These are phyloP conservation scores for Flexamia atlantica DNA, from an alignment of 2,888 invertebrate genomes.

Conservation along the genomic window DNA sequence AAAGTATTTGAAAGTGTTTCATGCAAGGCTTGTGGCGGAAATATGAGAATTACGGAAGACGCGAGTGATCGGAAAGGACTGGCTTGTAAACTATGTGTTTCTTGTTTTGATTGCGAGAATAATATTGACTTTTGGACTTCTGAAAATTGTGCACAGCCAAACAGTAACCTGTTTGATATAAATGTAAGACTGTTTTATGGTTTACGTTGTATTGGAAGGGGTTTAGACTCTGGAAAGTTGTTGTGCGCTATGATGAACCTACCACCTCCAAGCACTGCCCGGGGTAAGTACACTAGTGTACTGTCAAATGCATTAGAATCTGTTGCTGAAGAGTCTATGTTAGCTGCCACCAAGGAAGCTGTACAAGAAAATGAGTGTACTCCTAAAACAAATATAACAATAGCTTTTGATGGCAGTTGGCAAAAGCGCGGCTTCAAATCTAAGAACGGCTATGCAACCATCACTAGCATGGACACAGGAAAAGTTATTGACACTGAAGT, in stretches of 20 bases:
- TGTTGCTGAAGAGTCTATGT: conserved; percentile 58
- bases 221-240: conserved; percentile 24
- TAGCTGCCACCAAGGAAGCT: neutral
- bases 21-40: conserved; percentile 53
- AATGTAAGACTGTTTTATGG: conserved; percentile 25
- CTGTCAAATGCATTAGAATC: neutral
- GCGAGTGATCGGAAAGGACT: conserved; percentile 33
- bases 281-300: conserved; percentile 30
- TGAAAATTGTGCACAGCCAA: conserved; percentile 12
- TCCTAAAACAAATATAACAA: too few relatives aligned
- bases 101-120: conserved; percentile 25
- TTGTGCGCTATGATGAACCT: conserved; percentile 56
- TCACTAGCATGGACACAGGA: conserved; percentile 37
- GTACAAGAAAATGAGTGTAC: too few relatives aligned
- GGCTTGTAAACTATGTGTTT: conserved; percentile 24
- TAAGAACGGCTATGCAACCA: too few relatives aligned
- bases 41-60: conserved; percentile 16
- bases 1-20: conserved; percentile 30
- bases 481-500: neutral
- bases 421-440: too few relatives aligned
- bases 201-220: conserved; percentile 39
- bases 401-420: too few relatives aligned
- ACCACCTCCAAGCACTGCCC: conserved; percentile 52
- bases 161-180: conserved; percentile 43
- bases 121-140: conserved; percentile 40